A percentile compares a stretch with the other conserved stretches of the same genome.
Conservation (phyloP, 2,797 vertebrate species). For the Sarcophilus harrisii region DNA sequence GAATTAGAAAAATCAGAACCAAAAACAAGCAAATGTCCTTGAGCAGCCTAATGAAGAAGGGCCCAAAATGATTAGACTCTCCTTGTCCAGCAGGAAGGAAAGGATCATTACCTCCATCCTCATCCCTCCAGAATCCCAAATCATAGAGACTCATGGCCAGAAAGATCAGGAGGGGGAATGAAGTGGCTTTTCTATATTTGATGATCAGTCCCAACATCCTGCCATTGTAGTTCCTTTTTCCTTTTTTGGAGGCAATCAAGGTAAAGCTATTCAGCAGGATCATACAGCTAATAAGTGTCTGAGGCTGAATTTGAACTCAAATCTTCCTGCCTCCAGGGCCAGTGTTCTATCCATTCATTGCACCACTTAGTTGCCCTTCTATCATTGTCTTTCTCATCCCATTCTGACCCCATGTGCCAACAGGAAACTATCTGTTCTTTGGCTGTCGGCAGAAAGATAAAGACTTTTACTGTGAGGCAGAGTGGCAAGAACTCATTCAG, state of each 20-base stretch:
- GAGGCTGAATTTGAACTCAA: neutral
- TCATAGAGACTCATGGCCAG: neutral
- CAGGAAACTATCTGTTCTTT: slow-evolving; percentile 93
- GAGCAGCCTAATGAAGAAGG: neutral
- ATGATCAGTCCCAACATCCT: neutral
- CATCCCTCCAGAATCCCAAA: neutral
- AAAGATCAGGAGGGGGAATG: neutral
- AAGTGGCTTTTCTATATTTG: neutral
- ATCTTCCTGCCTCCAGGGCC: neutral
- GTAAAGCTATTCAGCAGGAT: neutral
- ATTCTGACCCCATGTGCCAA: neutral
- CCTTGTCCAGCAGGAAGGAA: neutral
- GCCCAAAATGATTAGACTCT: neutral
- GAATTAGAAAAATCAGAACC: neutral
- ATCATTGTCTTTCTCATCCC: neutral
- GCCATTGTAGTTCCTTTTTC: neutral
- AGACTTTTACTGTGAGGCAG: slow-evolving; percentile 92
- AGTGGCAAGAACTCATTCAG: slow-evolving; percentile 90
- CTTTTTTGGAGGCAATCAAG: neutral
- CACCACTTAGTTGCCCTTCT: rapidly evolving
- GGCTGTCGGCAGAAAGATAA: slow-evolving; percentile 91
- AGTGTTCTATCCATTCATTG: neutral
- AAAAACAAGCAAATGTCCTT: neutral
- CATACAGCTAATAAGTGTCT: neutral
- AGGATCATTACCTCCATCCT: neutral